Conservation (phyloP, 2,113 vertebrate species). For the Ammodramus savannarum region DNA sequence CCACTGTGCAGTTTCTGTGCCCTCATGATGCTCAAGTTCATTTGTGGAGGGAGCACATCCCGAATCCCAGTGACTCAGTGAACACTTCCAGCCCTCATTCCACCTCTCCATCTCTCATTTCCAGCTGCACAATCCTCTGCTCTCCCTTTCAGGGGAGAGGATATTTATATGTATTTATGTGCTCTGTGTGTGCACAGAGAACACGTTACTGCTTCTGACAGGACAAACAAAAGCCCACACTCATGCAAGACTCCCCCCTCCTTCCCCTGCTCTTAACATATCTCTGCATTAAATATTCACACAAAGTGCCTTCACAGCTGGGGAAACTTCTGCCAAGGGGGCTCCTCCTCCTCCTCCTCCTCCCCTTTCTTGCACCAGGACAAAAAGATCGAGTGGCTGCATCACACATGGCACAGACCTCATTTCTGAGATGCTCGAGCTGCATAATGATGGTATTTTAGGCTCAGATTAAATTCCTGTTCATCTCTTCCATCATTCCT, state of each 20-base stretch:
- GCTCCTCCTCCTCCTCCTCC: neutral
- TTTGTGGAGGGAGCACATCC: neutral
- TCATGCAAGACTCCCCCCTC: neutral
- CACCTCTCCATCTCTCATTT: neutral
- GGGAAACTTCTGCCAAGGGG: neutral
- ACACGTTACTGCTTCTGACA: neutral
- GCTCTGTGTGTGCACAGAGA: neutral
- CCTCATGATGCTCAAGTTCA: rapidly evolving
- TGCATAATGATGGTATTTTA: neutral
- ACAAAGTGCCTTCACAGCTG: neutral
- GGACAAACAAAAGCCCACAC: neutral
- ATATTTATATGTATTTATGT: neutral
- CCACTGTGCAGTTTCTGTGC: rapidly evolving
- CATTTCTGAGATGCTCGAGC: neutral
- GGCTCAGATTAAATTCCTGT: neutral
- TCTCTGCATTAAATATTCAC: neutral
- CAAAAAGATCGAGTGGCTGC: neutral
- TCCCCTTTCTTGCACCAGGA: neutral
- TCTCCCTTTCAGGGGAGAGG: neutral
- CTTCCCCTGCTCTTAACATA: neutral
- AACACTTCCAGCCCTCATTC: neutral
- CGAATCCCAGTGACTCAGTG: rapidly evolving
- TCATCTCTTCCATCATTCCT: neutral
- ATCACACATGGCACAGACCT: neutral
- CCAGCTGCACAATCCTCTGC: neutral